Conservation (phyloP, 2,888 invertebrate genomes). For the Dolomedes plantarius region DNA sequence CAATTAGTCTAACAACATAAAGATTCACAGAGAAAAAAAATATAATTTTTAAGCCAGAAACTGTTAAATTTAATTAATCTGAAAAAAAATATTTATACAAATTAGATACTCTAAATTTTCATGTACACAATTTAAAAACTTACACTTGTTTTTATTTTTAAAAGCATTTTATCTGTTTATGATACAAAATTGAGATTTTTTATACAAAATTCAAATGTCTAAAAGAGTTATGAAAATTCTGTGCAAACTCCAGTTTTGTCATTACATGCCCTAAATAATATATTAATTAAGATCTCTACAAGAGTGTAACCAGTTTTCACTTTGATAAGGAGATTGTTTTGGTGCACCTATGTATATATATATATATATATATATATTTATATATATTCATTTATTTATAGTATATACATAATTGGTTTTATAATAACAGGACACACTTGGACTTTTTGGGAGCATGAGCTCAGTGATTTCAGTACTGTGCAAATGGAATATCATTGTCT, state of each 20-base stretch:
- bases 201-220: no score
- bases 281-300: slow-evolving; percentile 36
- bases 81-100: no score
- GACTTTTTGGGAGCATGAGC: slow-evolving; percentile 17
- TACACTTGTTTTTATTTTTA: no score
- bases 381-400: slow-evolving; percentile 15
- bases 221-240: slow-evolving; percentile 29
- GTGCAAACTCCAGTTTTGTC: slow-evolving; percentile 1
- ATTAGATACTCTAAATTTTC: no score
- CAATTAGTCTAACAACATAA: no score
- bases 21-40: no score
- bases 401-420: slow-evolving; percentile 11
- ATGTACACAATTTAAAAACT: no score
- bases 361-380: slow-evolving; percentile 45
- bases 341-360: slow-evolving; percentile 62
- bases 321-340: slow-evolving; percentile 71
- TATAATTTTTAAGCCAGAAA: no score
- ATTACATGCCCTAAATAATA: slow-evolving; percentile 9
- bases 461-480: slow-evolving; percentile 20
- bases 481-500: slow-evolving; percentile 19
- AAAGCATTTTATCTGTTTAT: no score
- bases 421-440: slow-evolving; percentile 21
- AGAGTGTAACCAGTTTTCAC: slow-evolving; percentile 60
- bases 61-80: no score
- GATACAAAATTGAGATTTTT: no score